These are phyloP conservation scores for Typhlomys cinereus DNA, from an alignment of 2,113 vertebrate genomes.

Conservation along the genomic window DNA sequence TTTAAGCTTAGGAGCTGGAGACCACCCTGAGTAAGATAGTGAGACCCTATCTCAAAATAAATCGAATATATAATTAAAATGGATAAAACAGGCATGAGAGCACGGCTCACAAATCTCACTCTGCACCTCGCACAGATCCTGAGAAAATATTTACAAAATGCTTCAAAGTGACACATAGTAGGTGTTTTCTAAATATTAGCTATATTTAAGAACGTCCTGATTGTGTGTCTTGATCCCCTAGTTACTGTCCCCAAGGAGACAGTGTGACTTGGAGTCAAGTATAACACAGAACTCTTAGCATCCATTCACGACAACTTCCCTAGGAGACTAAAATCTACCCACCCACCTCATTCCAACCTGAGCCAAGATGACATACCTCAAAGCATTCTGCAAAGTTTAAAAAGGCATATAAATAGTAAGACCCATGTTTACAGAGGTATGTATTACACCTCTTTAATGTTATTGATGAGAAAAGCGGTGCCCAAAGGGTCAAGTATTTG, in stretches of 20 bases:
- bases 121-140: neutral
- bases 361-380: neutral
- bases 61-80: neutral
- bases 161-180: neutral
- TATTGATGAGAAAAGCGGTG: neutral
- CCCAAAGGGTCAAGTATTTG: neutral
- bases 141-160: neutral
- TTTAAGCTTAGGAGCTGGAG: neutral
- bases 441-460: neutral
- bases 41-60: neutral
- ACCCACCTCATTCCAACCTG: neutral
- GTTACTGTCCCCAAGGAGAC: neutral
- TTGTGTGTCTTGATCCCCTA: neutral
- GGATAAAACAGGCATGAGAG: neutral
- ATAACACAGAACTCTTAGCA: neutral
- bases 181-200: neutral
- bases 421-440: neutral
- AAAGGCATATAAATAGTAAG: conserved; percentile 1
- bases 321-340: neutral
- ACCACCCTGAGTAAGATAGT: neutral
- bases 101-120: neutral
- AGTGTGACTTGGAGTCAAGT: neutral
- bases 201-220: neutral
- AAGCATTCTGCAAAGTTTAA: conserved; percentile 32
- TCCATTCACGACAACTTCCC: neutral